Evolutionary conservation across 2,888 invertebrate species (phyloP), one percentile per base, ranked within the genome.

Genomic region (Parnassius glacialis): DNA sequence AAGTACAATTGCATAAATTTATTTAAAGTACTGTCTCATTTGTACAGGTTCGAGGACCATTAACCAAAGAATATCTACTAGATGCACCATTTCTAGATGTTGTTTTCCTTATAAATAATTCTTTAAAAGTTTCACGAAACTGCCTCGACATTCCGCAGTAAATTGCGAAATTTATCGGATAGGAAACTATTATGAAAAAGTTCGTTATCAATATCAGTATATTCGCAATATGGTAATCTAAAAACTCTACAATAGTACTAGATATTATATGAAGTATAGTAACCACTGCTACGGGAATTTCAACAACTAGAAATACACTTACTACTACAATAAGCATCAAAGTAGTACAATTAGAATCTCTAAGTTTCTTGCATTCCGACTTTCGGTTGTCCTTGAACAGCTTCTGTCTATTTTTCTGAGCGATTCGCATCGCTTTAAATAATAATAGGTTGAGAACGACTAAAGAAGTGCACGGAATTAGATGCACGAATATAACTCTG

Each of bases 91-190:
- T 94, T 70, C 93, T 93, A 3, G 93, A 92, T 1, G 92, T 91
- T 2, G 93, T 92, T 0, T 93, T 93, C 54, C 94, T 84, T 51
- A 96, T 93, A 78, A 98, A 98, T 11, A 94, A 80, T 74, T 95
- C 96, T 76, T 96, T 97, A 82, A 98, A 98, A 0, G 98, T 98
- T 81, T 98, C 97, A 59, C 98, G 93, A 84, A 98, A 98, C 81
- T 97, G 97, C 42, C 97, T 92, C 47, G 97, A 97, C 98, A 98
- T 99, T 42, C 97, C 97, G 81, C 98, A 98, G 79, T 98, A 98
- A 69, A 98, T 97, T 65, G 97, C 98, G 77, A 98, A 98, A 83
- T 98, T 98, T 64, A 98, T 95, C n/a, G 97, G 97, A 84, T 98
- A 98, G 54, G 97, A 97, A 45, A 97, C 93, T 64, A 97, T 95